Base-by-base conservation (phyloP, 2,113 vertebrate species). In the Lonchura striata region DNA sequence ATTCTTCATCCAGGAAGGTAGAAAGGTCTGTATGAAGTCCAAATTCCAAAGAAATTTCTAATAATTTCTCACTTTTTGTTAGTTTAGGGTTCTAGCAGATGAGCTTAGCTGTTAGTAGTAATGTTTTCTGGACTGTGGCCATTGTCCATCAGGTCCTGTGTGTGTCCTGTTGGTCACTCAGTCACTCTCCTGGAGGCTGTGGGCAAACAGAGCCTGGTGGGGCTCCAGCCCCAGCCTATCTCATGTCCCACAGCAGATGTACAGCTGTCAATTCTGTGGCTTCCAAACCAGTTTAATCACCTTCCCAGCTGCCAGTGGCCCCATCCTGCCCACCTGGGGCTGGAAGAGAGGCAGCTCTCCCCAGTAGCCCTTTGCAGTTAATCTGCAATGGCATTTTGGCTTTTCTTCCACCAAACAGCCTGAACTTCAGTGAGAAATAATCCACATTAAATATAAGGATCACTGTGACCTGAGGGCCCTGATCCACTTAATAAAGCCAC, bases 71-170 rank as follows among this genome's bases (percentile, higher is more conserved):
- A 1, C 8, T 60, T 39, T 23, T 15, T 15, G 3, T 60, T 18
- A 59, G 11, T 18, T 86, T 16, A 24, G 35, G 24, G 19, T 59
- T 3, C 17, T 5, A 15, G 28, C 20, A 61, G 39, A 4, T 25
- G 9, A 50, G 33, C 81, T 80, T 9, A 80, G 41, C 31, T 10
- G 0, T 41, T 4, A 25, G 25, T 1, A 21, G 47, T 5, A 20
- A 17, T 39, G 27, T 15, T 39, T 31, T 22, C 17, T 61, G 31
- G 22, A 4, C 33, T 16, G 25, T 22, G 63, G 42, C 54, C 2
- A 0, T 3, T 70, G 42, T 6, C 2, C 46, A 15, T n/a, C 3
- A 0, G 18, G 25, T 37, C 15, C 37, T 19, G 50, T 11, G 8
- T 19, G 27, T 65, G 86, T 37, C 57, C 4, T 1, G 2, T 30